phyloP scores from a whole-genome alignment of 2,113 vertebrate genomes.

The Prunella fulvescens region DNA sequence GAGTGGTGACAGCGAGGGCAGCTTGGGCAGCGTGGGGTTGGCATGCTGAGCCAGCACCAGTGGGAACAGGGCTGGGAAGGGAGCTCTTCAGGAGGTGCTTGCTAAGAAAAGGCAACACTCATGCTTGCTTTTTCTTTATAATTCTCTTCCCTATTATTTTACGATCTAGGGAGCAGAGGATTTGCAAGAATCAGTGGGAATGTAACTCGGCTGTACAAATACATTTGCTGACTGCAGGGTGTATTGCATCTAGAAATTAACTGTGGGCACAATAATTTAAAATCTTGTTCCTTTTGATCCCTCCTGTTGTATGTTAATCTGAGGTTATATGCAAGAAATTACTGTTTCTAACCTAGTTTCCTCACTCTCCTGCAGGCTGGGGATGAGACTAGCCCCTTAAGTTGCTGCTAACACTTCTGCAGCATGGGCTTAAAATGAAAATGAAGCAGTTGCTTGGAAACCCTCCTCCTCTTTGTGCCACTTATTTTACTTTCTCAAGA shows the following conservation, averaged over 20 bases:
- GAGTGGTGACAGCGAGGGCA: rapidly evolving
- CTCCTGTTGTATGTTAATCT: not conserved
- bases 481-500: conserved; percentile 52
- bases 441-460: conserved; percentile 61
- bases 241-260: not conserved
- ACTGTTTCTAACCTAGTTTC: conserved; percentile 4
- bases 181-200: not conserved
- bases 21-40: not conserved
- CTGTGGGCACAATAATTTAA: not conserved
- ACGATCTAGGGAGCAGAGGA: not conserved
- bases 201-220: not conserved
- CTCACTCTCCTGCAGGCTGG: not conserved
- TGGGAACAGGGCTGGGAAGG: not conserved
- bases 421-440: conserved; percentile 31
- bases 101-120: not conserved
- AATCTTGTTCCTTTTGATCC: not conserved
- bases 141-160: not conserved
- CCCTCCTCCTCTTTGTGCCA: conserved; percentile 47
- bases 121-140: not conserved
- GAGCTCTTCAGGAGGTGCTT: not conserved
- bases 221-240: not conserved
- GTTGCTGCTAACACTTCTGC: conserved; percentile 25
- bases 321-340: not conserved
- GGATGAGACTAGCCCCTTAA: conserved; percentile 6
- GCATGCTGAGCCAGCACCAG: not conserved